A percentile compares a stretch with the other conserved stretches of the same genome.
These are phyloP conservation scores for Myotis brandtii DNA, from an alignment of 2,113 vertebrate species.

Conservation along the genomic window DNA sequence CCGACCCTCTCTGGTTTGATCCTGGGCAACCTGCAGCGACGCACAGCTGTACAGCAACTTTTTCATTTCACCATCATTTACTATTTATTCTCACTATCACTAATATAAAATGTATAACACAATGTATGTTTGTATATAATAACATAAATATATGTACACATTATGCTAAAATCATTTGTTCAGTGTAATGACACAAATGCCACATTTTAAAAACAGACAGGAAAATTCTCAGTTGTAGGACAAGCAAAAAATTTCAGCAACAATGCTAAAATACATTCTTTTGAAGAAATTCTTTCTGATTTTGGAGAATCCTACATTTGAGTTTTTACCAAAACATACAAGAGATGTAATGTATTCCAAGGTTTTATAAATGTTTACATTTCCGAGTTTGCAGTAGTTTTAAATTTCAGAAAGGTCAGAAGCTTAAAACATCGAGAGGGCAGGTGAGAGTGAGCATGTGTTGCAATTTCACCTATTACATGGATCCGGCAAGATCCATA, in stretches of 20 bases:
- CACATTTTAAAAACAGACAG: background rate
- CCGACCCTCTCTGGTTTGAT: no score
- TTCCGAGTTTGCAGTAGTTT: background rate
- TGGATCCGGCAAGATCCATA: background rate
- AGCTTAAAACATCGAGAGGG: background rate
- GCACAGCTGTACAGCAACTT: no score
- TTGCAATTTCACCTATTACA: background rate
- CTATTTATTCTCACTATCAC: background rate
- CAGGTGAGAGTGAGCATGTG: background rate
- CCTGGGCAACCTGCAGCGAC: no score
- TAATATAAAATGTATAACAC: background rate
- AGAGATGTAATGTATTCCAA: background rate
- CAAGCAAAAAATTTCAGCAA: background rate
- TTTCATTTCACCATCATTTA: background rate
- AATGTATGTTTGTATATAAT: background rate
- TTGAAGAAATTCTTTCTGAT: background rate
- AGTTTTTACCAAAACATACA: background rate
- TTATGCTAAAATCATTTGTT: background rate
- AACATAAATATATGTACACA: background rate
- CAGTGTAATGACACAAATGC: background rate
- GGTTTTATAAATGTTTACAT: background rate
- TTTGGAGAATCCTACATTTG: conserved; percentile 5
- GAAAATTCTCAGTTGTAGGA: background rate
- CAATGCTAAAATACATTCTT: background rate
- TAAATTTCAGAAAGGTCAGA: background rate